Percentiles rank a stretch among this genome's conserved stretches.
phyloP scores from a whole-genome alignment of 1,140 invertebrate genomes.

The Drosophila sechellia region DNA sequence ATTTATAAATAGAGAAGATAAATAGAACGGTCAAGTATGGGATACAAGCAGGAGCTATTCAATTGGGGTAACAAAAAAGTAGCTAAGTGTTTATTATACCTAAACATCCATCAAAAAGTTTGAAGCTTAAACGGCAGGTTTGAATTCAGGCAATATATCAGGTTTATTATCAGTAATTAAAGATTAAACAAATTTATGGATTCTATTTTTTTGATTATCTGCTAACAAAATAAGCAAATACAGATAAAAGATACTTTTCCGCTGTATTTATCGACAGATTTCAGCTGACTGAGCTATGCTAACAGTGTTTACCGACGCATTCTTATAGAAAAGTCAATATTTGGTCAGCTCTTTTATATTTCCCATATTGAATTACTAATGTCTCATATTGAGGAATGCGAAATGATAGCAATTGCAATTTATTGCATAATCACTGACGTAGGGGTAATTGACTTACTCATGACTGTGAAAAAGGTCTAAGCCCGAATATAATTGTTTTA shows the following conservation, averaged over 20 bases:
- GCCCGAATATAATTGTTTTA: background rate
- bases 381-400: background rate
- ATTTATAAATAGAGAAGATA: constrained; percentile 6
- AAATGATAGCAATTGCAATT: background rate
- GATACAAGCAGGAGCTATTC: background rate
- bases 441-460: too few species aligned
- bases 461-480: background rate
- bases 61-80: background rate
- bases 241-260: constrained; percentile 8
- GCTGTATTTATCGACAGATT: constrained; percentile 21
- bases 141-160: too few species aligned
- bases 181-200: background rate
- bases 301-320: background rate
- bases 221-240: background rate
- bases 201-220: constrained; percentile 15
- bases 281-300: constrained; percentile 19
- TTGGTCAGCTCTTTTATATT: background rate
- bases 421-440: background rate
- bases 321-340: constrained; percentile 1
- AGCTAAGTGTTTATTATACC: background rate
- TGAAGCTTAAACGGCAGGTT: too few species aligned
- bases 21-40: background rate
- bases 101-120: too few species aligned
- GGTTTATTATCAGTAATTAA: too few species aligned
- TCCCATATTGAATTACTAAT: background rate